A percentile compares a stretch with the other conserved stretches of the same genome.
phyloP scores from a whole-genome alignment of 2,113 vertebrate genomes.

The Sarotherodon lohbergeri region DNA sequence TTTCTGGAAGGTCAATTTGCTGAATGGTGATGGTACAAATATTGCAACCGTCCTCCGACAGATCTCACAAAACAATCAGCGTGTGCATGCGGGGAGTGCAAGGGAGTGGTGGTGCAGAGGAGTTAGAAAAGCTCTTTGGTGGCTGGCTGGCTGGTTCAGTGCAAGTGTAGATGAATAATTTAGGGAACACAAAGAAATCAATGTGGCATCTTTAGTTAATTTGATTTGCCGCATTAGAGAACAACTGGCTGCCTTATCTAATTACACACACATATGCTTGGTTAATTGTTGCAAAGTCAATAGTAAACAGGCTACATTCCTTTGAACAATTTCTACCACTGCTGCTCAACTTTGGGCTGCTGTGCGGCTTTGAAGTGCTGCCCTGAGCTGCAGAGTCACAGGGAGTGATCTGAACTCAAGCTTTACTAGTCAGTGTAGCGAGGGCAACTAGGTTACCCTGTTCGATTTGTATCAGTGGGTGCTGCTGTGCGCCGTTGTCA shows the following conservation, averaged over 20 bases:
- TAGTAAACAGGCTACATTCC: constrained; percentile 59
- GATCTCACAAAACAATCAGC: constrained; percentile 31
- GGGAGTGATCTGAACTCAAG: background rate
- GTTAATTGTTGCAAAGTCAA: constrained; percentile 68
- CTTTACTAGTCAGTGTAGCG: background rate
- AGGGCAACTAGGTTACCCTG: constrained; percentile 6
- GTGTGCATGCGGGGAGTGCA: background rate
- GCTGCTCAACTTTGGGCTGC: constrained; percentile 36
- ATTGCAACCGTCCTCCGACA: constrained; percentile 16
- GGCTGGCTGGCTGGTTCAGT: constrained; percentile 45
- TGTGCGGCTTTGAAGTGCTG: constrained; percentile 26
- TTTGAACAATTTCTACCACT: constrained; percentile 46
- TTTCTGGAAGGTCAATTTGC: constrained; percentile 46
- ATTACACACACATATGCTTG: constrained; percentile 71
- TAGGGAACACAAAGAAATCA: constrained; percentile 70
- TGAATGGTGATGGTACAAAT: constrained; percentile 13
- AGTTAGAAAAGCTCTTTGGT: constrained; percentile 52
- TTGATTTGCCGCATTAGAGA: constrained; percentile 74
- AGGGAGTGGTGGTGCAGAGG: constrained; percentile 20
- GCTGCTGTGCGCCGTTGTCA: background rate
- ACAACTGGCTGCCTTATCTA: constrained; percentile 72
- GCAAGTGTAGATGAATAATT: constrained; percentile 73
- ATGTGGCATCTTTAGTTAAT: constrained; percentile 75
- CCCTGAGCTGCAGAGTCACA: constrained; percentile 12
- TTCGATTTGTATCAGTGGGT: background rate